These are phyloP conservation scores for Triplophysa yarkandensis DNA, from an alignment of 2,797 vertebrate species.

Conservation along the genomic window DNA sequence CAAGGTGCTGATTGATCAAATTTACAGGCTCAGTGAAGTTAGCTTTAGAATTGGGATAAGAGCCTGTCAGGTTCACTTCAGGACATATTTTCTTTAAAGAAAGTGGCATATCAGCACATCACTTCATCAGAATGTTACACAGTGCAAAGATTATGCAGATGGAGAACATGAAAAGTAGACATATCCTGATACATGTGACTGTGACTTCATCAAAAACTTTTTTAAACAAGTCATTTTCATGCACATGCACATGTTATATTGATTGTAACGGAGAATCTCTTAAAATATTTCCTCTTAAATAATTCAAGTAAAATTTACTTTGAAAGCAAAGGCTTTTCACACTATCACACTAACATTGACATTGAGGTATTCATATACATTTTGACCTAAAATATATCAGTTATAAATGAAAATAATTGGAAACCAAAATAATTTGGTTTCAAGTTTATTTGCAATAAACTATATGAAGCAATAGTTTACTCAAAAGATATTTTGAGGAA, in stretches of 20 bases:
- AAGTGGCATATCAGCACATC: neutral
- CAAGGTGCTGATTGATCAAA: no score
- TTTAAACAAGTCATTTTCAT: neutral
- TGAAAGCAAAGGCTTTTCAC: neutral
- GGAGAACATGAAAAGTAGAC: neutral
- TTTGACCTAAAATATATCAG: neutral
- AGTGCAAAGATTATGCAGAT: constrained; percentile 1
- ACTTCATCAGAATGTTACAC: neutral
- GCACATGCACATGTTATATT: neutral
- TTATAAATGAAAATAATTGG: no score
- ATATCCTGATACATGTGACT: neutral
- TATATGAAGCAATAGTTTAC: no score
- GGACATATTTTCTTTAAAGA: neutral
- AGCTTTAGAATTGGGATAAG: neutral
- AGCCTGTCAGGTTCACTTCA: neutral
- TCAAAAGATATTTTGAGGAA: no score
- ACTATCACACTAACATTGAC: no score
- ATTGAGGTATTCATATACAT: neutral
- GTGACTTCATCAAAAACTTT: neutral
- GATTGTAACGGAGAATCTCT: neutral
- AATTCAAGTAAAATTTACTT: neutral
- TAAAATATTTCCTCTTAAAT: neutral
- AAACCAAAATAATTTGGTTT: no score
- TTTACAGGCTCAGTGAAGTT: no score
- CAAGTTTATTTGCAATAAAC: no score